Base-by-base conservation (phyloP, 2,113 vertebrate species). In the Silurus meridionalis region DNA sequence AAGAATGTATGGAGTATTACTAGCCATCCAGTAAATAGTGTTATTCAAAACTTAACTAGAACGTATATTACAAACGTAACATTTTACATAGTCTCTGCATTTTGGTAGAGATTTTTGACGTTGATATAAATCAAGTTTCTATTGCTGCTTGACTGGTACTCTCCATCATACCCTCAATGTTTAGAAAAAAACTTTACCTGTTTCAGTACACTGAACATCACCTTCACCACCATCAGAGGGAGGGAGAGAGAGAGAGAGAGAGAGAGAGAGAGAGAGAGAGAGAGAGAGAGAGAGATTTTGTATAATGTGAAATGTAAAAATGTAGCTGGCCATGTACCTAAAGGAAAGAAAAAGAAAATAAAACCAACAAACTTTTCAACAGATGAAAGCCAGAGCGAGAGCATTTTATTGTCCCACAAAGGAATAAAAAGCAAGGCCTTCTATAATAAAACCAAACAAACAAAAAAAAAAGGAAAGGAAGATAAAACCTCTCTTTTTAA, bases 321-420 rank as follows among this genome's bases (percentile, higher is more conserved):
- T 48, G 15, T 72, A 72, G 37, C 37, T 19, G 71, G 46, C 19
- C 5, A 25, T 81, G 52, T 28, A 55, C 60, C 48, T n/a, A 23
- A 82, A 87, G 67, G 46, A 74, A 61, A 84, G 23, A 79, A 77
- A 11, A 69, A 13, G 9, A 37, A 85, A 84, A 86, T 74, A 67
- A 85, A 91, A 11, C 50, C 48, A 9, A 74, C 19, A 88, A 87
- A 52, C n/a, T 13, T 25, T 11, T 57, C n/a, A 74, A 80, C 14
- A n/a, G 87, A 64, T 83, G 89, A 67, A 77, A 63, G 48, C 61
- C 74, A 55, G n/a, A 83, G 75, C 87, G 37, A 85, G 53, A 89
- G 74, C 81, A 64, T 85, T 46, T 69, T 78, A 82, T 78, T 60
- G 10, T 58, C 10, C 67, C 88, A 86, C 79, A 77, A 88, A 89